Percentiles rank a stretch among this genome's conserved stretches.
phyloP scores from a whole-genome alignment of 2,797 vertebrate species.

The Poeciliopsis paucimaculata region DNA sequence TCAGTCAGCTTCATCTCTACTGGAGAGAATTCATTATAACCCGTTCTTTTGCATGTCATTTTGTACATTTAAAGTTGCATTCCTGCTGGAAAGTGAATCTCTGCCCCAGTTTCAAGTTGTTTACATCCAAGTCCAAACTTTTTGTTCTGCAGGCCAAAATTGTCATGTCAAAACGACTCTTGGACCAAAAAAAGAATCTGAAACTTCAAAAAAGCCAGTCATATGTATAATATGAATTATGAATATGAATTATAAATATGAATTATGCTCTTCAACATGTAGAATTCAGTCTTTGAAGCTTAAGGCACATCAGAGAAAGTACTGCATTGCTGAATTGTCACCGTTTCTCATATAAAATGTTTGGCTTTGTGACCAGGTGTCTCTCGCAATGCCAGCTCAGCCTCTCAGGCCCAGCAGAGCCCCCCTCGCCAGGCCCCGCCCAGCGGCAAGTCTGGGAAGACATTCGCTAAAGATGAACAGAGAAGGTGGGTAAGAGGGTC shows the following conservation, averaged over 20 bases:
- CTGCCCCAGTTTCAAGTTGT: background rate
- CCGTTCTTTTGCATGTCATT: background rate
- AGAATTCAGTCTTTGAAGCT: background rate
- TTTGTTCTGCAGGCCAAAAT: too few relatives aligned
- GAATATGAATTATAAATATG: background rate
- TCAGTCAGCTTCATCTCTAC: too few relatives aligned
- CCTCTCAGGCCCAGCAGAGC: conserved; percentile 37
- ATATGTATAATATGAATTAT: background rate
- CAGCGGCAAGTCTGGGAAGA: conserved; percentile 38
- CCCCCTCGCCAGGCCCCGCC: conserved; percentile 23
- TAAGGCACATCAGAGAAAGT: background rate
- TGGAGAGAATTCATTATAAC: too few relatives aligned
- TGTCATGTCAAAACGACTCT: too few relatives aligned
- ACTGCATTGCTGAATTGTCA: background rate
- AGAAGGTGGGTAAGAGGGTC: conserved; percentile 56
- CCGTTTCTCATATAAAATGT: background rate
- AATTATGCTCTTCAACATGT: background rate
- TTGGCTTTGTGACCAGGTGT: conserved; percentile 44
- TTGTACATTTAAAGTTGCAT: background rate
- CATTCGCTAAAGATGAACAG: conserved; percentile 64
- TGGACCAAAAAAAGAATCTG: too few relatives aligned
- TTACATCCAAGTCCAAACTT: background rate
- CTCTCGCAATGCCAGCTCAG: conserved; percentile 33
- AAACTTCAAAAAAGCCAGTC: background rate
- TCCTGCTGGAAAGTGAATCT: background rate